Base-by-base conservation (phyloP, 2,797 vertebrate species). In the Crypturellus tataupa region DNA sequence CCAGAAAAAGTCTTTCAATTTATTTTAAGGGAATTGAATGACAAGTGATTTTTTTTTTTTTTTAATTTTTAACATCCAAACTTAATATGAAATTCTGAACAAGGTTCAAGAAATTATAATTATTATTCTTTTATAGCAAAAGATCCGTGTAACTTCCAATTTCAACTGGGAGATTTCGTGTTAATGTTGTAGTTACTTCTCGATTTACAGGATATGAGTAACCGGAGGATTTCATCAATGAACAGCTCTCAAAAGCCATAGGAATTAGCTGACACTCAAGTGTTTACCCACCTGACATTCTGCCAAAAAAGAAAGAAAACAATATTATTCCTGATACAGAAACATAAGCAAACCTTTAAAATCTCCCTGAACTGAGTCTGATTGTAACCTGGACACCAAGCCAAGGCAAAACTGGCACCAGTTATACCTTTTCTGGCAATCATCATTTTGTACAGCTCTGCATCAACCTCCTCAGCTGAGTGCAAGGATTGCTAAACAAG, bases 81-180 rank as follows among this genome's bases (percentile, higher is more conserved):
- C 6, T 40, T 25, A 17, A 21, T 47, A 39, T 60, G 59, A 53
- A 60, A 79, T 76, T 53, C 68, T 90, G 78, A 86, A 67, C 39
- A 86, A 55, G 64, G 27, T 95, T 71, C 42, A 33, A 70, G 56
- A 86, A 80, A 70, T 67, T 2, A 68, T 62, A 2, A 2, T 29
- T 84, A 23, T 73, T 78, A 56, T 76, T 85, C 82, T 73, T 60
- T 47, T 67, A 75, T 3, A 75, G 71, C 60, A 49, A 92, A 91
- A 93, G 80, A 89, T 93, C 80, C 75, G 49, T 84, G 89, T 93
- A 91, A 88, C 67, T 72, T 90, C 44, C 9, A 14, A 73, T 94
- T 97, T 94, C 75, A 84, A 46, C 31, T 31, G 82, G 47, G 60
- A 88, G 73, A 91, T 93, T 94, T 93, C 83, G 33, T 75, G 64